A percentile compares a stretch with the other conserved stretches of the same genome.
Conservation (phyloP, 64 coral and sea anemone species). For the Pocillopora damicornis region DNA sequence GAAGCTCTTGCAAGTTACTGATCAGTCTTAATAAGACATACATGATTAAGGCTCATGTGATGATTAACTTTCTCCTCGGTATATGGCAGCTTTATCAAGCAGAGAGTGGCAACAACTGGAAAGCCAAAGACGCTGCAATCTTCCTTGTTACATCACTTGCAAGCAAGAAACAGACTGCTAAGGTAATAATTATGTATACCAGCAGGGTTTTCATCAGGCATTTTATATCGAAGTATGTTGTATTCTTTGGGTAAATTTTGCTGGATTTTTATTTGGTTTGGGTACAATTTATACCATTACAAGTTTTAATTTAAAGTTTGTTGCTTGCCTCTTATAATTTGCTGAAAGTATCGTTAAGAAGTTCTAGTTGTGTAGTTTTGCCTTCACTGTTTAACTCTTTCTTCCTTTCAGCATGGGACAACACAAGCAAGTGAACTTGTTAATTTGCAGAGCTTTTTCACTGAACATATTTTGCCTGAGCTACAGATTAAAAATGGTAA, state of each 20-base stretch:
- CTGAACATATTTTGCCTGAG: conserved; percentile 89
- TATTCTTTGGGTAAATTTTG: too few relatives aligned
- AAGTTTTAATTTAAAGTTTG: too few relatives aligned
- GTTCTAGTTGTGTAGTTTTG: neutral
- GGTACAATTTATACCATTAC: too few relatives aligned
- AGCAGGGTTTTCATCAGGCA: neutral
- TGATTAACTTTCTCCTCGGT: too few relatives aligned
- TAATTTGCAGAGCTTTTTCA: conserved; percentile 80
- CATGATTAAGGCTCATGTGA: too few relatives aligned
- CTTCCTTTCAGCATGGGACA: conserved; percentile 77
- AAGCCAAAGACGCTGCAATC: conserved; percentile 94
- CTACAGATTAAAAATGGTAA: conserved; percentile 82
- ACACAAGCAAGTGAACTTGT: conserved; percentile 95
- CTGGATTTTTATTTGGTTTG: too few relatives aligned
- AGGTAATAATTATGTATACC: conserved; percentile 40
- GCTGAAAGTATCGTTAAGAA: too few relatives aligned
- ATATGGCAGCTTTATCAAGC: conserved; percentile 74
- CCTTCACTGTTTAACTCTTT: neutral
- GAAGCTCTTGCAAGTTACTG: too few relatives aligned
- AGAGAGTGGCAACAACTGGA: conserved; percentile 81
- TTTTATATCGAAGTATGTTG: too few relatives aligned
- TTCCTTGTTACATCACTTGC: conserved; percentile 95
- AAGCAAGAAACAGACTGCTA: conserved; percentile 98
- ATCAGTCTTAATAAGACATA: too few relatives aligned
- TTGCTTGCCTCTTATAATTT: too few relatives aligned